A percentile compares a stretch with the other conserved stretches of the same genome.
phyloP scores from a whole-genome alignment of 2,113 vertebrate genomes.

The Saiga tatarica region DNA sequence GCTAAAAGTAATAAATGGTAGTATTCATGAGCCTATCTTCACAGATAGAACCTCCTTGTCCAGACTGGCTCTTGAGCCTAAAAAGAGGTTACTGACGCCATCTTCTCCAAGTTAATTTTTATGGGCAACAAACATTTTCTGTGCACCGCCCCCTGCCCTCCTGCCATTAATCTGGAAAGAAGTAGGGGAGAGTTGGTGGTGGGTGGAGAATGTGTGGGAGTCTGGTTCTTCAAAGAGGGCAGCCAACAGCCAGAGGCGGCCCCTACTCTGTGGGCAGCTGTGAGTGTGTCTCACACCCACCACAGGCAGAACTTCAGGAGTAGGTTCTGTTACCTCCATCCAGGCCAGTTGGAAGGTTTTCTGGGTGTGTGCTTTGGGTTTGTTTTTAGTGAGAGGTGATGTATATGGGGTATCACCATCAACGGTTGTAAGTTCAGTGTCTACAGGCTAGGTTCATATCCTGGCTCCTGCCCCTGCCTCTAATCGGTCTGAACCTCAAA shows the following conservation, averaged over 20 bases:
- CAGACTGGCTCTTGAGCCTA: background rate
- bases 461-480: background rate
- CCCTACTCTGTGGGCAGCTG: rapidly evolving
- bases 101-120: background rate
- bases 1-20: conserved; percentile 57
- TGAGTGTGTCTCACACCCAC: background rate
- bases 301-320: background rate
- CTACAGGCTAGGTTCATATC: background rate
- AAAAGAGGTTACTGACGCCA: background rate
- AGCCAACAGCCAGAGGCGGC: background rate
- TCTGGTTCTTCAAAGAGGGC: background rate
- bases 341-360: background rate
- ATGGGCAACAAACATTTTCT: background rate
- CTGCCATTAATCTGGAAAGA: background rate
- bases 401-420: no score
- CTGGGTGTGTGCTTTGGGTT: background rate
- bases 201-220: background rate
- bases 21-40: conserved; percentile 54
- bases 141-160: rapidly evolving
- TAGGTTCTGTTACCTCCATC: background rate
- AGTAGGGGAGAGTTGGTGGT: background rate
- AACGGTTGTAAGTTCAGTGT: background rate
- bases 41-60: background rate
- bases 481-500: background rate
- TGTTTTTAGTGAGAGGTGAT: background rate